Evolutionary conservation across 2,797 vertebrate species (phyloP).

Genomic region (Gallirallus australis): DNA sequence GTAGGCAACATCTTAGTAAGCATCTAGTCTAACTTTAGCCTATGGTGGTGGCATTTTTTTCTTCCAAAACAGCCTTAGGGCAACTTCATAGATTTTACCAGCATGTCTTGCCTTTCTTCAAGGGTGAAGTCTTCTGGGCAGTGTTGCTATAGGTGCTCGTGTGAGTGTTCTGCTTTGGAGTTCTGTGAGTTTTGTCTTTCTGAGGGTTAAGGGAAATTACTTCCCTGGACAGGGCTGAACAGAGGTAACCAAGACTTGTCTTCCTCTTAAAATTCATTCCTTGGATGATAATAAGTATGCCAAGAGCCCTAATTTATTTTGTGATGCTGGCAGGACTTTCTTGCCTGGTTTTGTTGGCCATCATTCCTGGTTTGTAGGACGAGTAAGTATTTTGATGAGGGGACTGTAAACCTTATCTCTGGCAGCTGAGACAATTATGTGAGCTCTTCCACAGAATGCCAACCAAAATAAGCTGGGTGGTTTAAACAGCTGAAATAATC

Average conservation of each 20-base stretch:
- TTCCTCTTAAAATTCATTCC: not conserved
- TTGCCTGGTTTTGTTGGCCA: not conserved
- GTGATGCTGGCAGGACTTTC: not conserved
- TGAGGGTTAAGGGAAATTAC: not conserved
- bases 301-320: not conserved
- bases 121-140: not conserved
- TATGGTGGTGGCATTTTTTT: not conserved
- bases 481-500: slow-evolving; percentile 38
- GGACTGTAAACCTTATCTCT: not conserved
- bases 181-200: not conserved
- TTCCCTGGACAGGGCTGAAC: not conserved
- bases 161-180: not conserved
- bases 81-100: not conserved
- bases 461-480: not conserved
- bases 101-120: not conserved
- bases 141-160: not conserved
- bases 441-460: not conserved
- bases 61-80: not conserved
- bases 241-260: not conserved
- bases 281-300: not conserved
- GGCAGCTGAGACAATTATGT: not conserved
- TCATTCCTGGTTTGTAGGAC: not conserved
- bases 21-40: not conserved
- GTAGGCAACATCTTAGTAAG: not conserved
- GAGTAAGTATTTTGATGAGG: not conserved